phyloP scores from a whole-genome alignment of 2,797 vertebrate species.

The Chaunax sp. region DNA sequence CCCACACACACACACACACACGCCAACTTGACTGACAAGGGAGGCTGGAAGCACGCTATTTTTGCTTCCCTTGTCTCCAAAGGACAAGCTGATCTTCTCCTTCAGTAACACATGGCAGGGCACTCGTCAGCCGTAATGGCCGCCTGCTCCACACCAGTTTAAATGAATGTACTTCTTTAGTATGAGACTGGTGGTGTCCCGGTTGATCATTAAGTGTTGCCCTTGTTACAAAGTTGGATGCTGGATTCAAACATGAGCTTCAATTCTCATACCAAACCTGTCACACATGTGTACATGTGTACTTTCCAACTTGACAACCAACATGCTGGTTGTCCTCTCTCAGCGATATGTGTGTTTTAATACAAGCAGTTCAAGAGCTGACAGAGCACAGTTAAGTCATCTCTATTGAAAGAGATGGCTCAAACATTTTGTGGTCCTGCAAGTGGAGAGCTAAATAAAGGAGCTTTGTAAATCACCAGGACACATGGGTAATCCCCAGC shows the following conservation, averaged over 20 bases:
- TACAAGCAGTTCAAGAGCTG: constrained; percentile 22
- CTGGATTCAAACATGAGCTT: background rate
- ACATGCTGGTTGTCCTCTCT: background rate
- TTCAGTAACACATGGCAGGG: constrained; percentile 76
- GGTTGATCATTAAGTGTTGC: constrained; percentile 8
- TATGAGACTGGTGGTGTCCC: background rate
- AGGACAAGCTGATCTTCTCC: constrained; percentile 78
- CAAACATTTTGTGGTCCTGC: constrained; percentile 50
- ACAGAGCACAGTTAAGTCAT: constrained; percentile 40
- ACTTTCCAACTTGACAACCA: background rate
- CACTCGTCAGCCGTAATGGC: constrained; percentile 57
- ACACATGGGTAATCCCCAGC: constrained; percentile 78
- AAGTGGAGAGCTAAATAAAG: constrained; percentile 82
- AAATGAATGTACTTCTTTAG: constrained; percentile 31
- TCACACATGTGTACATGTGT: background rate
- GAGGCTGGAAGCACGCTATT: constrained; percentile 82
- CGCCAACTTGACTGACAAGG: constrained; percentile 81
- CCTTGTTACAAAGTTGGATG: constrained; percentile 1
- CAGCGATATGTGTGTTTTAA: constrained; percentile 15
- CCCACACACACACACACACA: constrained; percentile 67
- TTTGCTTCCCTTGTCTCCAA: constrained; percentile 80
- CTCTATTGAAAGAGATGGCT: constrained; percentile 36
- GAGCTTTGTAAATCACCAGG: constrained; percentile 80
- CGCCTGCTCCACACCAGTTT: constrained; percentile 38
- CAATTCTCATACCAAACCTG: background rate